Evolutionary conservation across 2,113 vertebrate species (phyloP).

Genomic region (Origma solitaria): DNA sequence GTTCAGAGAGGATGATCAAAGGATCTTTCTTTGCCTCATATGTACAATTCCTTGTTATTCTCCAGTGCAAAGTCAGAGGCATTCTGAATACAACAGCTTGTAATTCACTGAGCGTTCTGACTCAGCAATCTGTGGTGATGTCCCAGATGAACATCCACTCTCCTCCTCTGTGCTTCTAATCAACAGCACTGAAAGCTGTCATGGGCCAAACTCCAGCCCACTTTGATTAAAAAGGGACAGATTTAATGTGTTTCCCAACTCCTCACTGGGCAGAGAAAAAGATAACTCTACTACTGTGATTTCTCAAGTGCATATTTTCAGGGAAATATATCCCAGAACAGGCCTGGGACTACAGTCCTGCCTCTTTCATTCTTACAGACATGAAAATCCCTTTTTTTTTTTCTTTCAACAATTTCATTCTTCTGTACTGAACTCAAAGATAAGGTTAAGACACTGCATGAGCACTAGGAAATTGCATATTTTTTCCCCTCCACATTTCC

Average conservation of each 20-base stretch:
- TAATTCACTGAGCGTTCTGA: background rate
- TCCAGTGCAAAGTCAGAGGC: background rate
- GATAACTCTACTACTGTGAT: background rate
- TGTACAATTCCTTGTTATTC: background rate
- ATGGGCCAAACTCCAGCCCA: background rate
- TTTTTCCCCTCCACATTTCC: background rate
- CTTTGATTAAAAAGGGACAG: background rate
- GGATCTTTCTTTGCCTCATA: background rate
- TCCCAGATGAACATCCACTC: background rate
- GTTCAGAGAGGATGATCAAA: background rate
- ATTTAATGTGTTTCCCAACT: background rate
- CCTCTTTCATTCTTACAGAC: background rate
- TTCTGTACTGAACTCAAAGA: background rate
- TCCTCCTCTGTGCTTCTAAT: background rate
- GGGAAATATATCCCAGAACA: background rate
- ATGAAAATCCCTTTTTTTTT: rapidly evolving
- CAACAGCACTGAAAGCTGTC: background rate
- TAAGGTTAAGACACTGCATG: background rate
- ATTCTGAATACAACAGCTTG: background rate
- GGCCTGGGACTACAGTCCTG: background rate
- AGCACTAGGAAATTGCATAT: background rate
- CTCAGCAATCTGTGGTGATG: background rate
- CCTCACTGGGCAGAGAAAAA: background rate
- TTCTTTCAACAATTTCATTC: background rate
- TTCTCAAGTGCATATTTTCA: background rate